Evolutionary conservation across 2,797 vertebrate genomes (phyloP).

Genomic region (Pseudomugil gertrudae): DNA sequence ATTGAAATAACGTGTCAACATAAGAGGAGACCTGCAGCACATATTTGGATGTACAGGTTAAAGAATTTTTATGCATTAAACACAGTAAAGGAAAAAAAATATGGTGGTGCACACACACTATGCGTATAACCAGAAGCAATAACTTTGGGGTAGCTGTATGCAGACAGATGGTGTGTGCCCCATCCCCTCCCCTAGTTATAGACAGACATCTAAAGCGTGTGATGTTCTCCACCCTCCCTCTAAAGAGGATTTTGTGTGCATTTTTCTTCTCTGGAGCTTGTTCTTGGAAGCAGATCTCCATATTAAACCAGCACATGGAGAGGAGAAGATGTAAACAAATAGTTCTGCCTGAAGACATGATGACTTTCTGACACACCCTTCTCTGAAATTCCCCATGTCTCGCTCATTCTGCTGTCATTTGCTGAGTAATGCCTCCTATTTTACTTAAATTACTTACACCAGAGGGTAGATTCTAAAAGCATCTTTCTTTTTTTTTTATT

Average conservation of each 20-base stretch:
- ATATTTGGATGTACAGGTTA: background rate
- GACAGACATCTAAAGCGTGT: constrained; percentile 7
- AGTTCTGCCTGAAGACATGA: constrained; percentile 32
- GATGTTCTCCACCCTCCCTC: constrained; percentile 23
- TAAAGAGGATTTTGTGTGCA: constrained; percentile 25
- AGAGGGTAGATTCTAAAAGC: constrained; percentile 24
- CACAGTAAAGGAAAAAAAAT: constrained; percentile 1
- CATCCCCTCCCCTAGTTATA: constrained; percentile 6
- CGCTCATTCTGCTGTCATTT: constrained; percentile 20
- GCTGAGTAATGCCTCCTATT: constrained; percentile 17
- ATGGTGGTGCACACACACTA: background rate
- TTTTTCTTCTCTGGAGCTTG: constrained; percentile 7
- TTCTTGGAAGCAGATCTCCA: background rate
- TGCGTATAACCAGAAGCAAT: constrained; percentile 13
- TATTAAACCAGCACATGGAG: constrained; percentile 19
- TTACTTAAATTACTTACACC: constrained; percentile 52
- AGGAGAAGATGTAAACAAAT: constrained; percentile 33
- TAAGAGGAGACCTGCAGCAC: too few relatives aligned
- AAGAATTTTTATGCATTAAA: background rate
- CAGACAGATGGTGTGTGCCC: constrained; percentile 52
- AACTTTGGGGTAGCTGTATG: constrained; percentile 36
- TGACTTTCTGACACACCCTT: constrained; percentile 10
- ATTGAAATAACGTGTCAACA: background rate
- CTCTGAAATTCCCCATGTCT: constrained; percentile 40
- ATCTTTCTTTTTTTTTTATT: constrained; percentile 47